Base-by-base conservation (phyloP, 2,888 invertebrate species). In the Trichogramma dendrolimi region DNA sequence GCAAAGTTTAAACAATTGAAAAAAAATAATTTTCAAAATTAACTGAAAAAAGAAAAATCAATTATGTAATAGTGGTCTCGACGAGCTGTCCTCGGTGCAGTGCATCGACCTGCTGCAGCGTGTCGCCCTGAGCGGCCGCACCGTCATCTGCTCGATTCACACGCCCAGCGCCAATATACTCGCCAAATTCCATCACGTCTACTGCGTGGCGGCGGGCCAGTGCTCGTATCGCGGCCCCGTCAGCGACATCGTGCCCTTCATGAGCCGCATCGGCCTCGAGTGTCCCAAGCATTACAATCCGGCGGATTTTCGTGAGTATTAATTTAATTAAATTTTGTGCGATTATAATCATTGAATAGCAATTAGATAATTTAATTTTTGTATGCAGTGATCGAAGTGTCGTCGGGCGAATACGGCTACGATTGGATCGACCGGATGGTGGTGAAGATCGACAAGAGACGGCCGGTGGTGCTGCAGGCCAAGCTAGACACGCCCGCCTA, bases 221-320 rank as follows among this genome's bases (percentile, higher is more conserved):
- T 96, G 96, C 76, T 88, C 92, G 5, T 97, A 94, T 78, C 89
- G 94, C 71, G 96, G 96, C 2, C 84, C 87, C 0, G 86, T 90
- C 0, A 80, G 82, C 1, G 87, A 90, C 14, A 86, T 96, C 2
- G 88, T 97, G 41, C 91, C 92, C 0, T 96, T 91, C 78, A 81
- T 96, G 58, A 82, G 86, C 8, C 56, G 14, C 83, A 80, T 94
- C 56, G 91, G 89, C 47, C 81, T 95, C 46, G 85, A 89, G 41
- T 97, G 97, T 75, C 97, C 97, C 0, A 86, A 84, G 65, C 94
- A 94, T 69, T 95, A 96, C 76, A 97, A 96, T 80, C 97, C 97
- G 0, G 96, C 96, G 5, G 97, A 97, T 81, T 97, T 95, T 80
- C 87, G 95, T 95, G 80, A 86, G 87, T 81, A 8, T n/a, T 57